Percentiles rank a stretch among this genome's conserved stretches.
Evolutionary conservation across 2,113 vertebrate species (phyloP).

Genomic region (Scolopax mira): DNA sequence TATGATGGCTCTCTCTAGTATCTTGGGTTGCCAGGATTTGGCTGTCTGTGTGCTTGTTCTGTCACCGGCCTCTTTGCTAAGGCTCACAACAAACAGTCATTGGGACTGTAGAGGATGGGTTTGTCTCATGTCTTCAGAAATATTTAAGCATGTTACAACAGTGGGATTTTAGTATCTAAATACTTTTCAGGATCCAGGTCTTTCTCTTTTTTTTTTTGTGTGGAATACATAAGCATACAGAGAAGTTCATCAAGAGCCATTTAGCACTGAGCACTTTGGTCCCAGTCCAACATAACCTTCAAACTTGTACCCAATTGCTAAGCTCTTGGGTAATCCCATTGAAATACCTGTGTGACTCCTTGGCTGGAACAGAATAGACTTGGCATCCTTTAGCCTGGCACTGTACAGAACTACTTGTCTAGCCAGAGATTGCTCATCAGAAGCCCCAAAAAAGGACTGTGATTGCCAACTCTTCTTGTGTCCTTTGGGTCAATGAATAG

Average conservation of each 20-base stretch:
- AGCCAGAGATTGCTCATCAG: constrained; percentile 9
- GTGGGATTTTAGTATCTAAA: background rate
- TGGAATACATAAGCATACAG: background rate
- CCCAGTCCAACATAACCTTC: background rate
- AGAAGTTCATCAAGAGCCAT: background rate
- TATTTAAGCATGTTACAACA: background rate
- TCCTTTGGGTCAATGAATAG: background rate
- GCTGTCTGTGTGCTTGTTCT: background rate
- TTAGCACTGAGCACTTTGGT: background rate
- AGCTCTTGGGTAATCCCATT: background rate
- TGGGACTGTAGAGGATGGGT: background rate
- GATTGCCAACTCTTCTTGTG: background rate
- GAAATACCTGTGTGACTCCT: constrained; percentile 26
- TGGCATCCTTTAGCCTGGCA: constrained; percentile 22
- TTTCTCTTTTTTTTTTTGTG: background rate
- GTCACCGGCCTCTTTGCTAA: background rate
- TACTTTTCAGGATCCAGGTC: background rate
- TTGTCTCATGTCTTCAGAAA: background rate
- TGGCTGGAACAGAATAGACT: constrained; percentile 1
- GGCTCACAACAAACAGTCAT: background rate
- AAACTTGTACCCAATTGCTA: background rate
- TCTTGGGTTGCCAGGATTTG: background rate
- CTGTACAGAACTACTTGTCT: background rate
- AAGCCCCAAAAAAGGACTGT: background rate
- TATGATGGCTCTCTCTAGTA: background rate